Percentiles rank a stretch among this genome's conserved stretches.
These are phyloP conservation scores for Fragum sueziense DNA, from an alignment of 2,888 invertebrate genomes.

Conservation along the genomic window DNA sequence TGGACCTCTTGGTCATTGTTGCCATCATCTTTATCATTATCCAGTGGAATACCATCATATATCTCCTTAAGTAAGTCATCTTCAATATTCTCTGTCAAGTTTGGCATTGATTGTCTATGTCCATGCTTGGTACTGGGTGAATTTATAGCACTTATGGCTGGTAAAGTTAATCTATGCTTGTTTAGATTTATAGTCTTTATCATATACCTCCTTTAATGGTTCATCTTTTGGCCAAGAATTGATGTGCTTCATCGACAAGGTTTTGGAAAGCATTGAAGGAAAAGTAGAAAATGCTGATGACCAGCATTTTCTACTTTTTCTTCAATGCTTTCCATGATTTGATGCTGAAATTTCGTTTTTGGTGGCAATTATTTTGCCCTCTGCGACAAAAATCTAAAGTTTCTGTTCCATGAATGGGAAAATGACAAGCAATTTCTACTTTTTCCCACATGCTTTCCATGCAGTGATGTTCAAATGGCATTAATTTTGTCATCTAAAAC, in stretches of 20 bases:
- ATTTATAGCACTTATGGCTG: constrained; percentile 3
- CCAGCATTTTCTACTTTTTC: too few species aligned
- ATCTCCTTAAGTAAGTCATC: constrained; percentile 29
- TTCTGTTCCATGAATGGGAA: constrained; percentile 54
- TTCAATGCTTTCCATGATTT: too few species aligned
- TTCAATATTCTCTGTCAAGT: constrained; percentile 45
- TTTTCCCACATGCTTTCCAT: too few species aligned
- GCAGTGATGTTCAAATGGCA: too few species aligned
- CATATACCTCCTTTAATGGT: too few species aligned
- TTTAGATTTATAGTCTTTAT: constrained; percentile 56
- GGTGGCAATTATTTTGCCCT: neutral
- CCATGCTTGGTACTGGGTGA: too few species aligned
- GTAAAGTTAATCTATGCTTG: constrained; percentile 56
- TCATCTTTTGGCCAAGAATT: too few species aligned
- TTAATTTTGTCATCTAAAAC: too few species aligned
- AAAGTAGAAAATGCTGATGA: too few species aligned
- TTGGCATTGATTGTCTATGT: constrained; percentile 52
- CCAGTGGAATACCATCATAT: constrained; percentile 43
- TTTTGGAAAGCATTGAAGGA: too few species aligned
- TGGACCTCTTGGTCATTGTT: constrained; percentile 14
- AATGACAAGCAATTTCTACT: constrained; percentile 46
- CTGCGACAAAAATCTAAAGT: constrained; percentile 49
- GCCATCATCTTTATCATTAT: constrained; percentile 22
- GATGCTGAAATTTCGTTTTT: too few species aligned
- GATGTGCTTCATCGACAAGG: too few species aligned